Percentiles rank a stretch among this genome's conserved stretches.
Evolutionary conservation across 2,797 vertebrate species (phyloP).

Genomic region (Perodicticus potto): DNA sequence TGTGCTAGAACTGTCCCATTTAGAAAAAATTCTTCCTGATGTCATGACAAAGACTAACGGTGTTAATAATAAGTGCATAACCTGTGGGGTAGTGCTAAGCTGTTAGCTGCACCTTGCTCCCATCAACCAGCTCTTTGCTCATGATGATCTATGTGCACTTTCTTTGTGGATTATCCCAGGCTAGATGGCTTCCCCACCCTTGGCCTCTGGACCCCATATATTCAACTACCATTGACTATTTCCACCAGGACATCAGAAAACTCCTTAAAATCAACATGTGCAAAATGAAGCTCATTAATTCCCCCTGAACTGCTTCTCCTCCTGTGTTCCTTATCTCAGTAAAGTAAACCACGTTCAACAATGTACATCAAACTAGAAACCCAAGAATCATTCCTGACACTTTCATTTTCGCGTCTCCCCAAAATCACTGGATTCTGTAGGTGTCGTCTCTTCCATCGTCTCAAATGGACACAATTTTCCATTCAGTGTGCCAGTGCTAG

Average conservation of each 20-base stretch:
- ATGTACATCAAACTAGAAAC: background rate
- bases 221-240: background rate
- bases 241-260: background rate
- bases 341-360: background rate
- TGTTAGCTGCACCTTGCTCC: background rate
- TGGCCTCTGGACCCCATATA: accelerated
- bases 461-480: background rate
- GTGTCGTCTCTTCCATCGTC: background rate
- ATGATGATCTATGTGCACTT: background rate
- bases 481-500: background rate
- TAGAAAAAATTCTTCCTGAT: background rate
- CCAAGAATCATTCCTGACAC: background rate
- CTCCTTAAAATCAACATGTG: background rate
- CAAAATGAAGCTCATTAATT: background rate
- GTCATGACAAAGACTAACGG: background rate
- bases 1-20: background rate
- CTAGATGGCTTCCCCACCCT: too few relatives aligned
- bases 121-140: background rate
- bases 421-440: background rate
- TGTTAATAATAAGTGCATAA: background rate
- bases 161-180: background rate
- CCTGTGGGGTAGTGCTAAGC: background rate
- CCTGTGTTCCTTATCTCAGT: background rate
- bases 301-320: background rate
- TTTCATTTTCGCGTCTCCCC: background rate